These are phyloP conservation scores for Acrocephalus kingi DNA, from an alignment of 2,113 vertebrate genomes.

Conservation along the genomic window DNA sequence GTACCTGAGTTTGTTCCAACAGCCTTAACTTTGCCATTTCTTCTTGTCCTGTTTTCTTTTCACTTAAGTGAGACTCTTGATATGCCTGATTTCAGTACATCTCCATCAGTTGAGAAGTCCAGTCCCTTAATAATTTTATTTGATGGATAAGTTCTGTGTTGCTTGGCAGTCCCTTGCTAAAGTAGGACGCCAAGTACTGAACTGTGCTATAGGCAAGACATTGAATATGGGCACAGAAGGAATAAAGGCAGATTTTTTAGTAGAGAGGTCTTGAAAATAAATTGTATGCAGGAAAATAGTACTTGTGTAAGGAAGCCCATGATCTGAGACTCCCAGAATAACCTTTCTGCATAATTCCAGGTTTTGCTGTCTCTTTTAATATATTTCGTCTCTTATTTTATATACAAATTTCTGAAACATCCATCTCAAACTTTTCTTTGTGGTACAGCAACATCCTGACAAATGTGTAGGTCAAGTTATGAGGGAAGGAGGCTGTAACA, in stretches of 20 bases:
- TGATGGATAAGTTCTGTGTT: background rate
- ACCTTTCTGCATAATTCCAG: background rate
- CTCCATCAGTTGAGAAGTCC: background rate
- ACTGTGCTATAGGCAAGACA: background rate
- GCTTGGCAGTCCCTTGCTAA: background rate
- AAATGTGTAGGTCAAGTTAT: background rate
- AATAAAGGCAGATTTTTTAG: background rate
- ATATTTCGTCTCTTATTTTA: background rate
- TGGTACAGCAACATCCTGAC: background rate
- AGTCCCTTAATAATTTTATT: background rate
- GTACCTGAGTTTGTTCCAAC: background rate
- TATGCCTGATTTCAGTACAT: background rate
- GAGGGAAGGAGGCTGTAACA: background rate
- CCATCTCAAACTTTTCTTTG: background rate
- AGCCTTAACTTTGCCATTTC: background rate
- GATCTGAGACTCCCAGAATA: background rate
- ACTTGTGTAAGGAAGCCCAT: background rate
- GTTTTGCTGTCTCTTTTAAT: background rate
- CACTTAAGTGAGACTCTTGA: background rate
- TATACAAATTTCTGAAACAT: background rate
- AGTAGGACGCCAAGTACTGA: background rate
- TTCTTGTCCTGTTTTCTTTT: background rate
- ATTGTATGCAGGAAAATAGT: background rate
- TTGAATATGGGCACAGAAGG: background rate
- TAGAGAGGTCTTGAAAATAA: slow-evolving; percentile 8